A percentile compares a stretch with the other conserved stretches of the same genome.
These are phyloP conservation scores for Drosophila colorata DNA, from an alignment of 2,888 invertebrate genomes.

Conservation along the genomic window DNA sequence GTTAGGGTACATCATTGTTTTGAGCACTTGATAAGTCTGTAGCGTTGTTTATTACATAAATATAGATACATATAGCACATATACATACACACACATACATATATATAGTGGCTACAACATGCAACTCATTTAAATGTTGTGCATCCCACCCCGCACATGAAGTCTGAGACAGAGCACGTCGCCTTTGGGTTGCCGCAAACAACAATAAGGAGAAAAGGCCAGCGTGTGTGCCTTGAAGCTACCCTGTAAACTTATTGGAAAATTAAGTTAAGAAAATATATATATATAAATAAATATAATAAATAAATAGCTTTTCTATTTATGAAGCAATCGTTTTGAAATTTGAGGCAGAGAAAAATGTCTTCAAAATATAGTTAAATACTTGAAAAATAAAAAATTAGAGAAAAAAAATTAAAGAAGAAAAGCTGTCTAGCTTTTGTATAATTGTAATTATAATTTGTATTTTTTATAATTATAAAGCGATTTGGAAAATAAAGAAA, in stretches of 20 bases:
- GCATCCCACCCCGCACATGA: neutral
- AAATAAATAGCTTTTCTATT: no score
- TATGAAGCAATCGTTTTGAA: no score
- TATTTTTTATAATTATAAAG: no score
- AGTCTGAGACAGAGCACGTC: constrained; percentile 6
- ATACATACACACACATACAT: no score
- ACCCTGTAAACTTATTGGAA: neutral
- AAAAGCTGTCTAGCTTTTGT: no score
- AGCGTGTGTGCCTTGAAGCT: neutral
- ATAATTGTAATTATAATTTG: no score
- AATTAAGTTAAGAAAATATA: neutral
- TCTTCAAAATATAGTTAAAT: no score
- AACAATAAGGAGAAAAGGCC: neutral
- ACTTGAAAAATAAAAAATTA: no score
- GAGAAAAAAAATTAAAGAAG: no score
- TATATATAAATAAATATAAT: no score
- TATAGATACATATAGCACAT: neutral
- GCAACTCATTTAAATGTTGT: constrained; percentile 56
- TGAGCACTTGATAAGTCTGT: constrained; percentile 38
- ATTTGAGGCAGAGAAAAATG: no score
- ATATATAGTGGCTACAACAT: constrained; percentile 11
- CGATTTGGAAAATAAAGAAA: no score
- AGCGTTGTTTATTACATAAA: neutral
- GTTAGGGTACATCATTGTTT: constrained; percentile 38
- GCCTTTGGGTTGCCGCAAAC: constrained; percentile 1